Conservation (phyloP, 2,888 invertebrate species). For the Drosophila fulvimacula region DNA sequence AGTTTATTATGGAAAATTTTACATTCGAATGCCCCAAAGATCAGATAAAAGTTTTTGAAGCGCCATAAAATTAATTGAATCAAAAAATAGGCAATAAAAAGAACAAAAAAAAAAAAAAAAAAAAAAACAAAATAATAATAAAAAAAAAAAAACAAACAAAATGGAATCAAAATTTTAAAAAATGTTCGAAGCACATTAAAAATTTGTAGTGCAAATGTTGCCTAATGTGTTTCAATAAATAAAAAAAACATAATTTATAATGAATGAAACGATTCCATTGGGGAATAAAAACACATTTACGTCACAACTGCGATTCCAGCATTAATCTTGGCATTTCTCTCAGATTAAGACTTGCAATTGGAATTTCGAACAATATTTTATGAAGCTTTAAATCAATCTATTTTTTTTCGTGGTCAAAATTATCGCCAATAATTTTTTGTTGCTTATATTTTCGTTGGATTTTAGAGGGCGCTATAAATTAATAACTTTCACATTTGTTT, state of each 20-base stretch:
- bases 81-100: conserved; percentile 53
- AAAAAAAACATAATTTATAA: conserved; percentile 18
- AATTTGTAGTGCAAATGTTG: conserved; percentile 46
- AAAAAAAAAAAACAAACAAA: not conserved
- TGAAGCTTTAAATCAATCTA: conserved; percentile 4
- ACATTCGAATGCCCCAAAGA: conserved; percentile 40
- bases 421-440: not conserved
- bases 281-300: conserved; percentile 17
- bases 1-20: conserved; percentile 29
- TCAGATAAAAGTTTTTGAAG: conserved; percentile 62
- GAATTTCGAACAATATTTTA: not conserved
- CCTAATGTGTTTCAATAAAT: conserved; percentile 47
- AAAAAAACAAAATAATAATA: not conserved
- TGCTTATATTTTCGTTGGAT: not conserved
- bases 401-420: not conserved
- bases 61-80: conserved; percentile 58
- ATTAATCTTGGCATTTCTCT: not conserved
- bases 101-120: not conserved
- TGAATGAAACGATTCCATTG: conserved; percentile 16
- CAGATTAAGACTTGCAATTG: not conserved
- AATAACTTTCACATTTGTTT: not conserved
- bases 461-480: not conserved
- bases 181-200: conserved; percentile 54
- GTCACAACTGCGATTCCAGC: conserved; percentile 11
- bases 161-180: conserved; percentile 24